Evolutionary conservation across 2,888 invertebrate genomes (phyloP), one percentile per base, ranked within the genome.

Genomic region (Cataglyphis livida): DNA sequence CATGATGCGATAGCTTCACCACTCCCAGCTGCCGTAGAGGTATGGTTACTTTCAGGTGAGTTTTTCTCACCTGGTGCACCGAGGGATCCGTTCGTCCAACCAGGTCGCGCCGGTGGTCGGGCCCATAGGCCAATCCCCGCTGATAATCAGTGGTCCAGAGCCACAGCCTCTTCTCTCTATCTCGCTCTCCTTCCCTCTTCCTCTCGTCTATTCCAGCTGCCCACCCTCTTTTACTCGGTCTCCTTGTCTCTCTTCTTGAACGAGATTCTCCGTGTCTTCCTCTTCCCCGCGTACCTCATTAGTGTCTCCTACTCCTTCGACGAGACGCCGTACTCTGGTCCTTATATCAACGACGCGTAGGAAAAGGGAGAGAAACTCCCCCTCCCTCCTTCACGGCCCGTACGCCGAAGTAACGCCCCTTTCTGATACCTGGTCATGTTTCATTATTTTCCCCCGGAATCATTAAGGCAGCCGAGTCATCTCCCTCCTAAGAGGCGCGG

Each of bases 371-470:
- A 83, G 54, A 70, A 57, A 32, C 83, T 65, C 78, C 76, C 81
- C 68, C 71, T 62, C 51, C 6, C 32, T 82, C 62, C 44, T 83
- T 38, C 25, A 61, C 54, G 61, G 32, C 38, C 70, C 57, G 41
- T 62, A 44, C 51, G 51, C 78, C 32, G 35, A 76, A 85, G 91
- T 85, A 89, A 91, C 92, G 93, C 93, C 93, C 92, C 91, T 92
- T 91, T 90, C 91, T 89, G 92, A 93, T 91, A 91, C 90, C 88
- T 88, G 90, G 89, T 93, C 92, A 91, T 92, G 93, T 93, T 93
- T 93, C 93, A 93, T 93, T 93, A 93, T 93, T 93, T 92, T 89
- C 88, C 90, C 91, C 88, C 85, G 91, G 90, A 91, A 93, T 93
- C 93, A 93, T 93, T 93, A 93, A 92, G 91, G 90, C 89, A 87